Evolutionary conservation across 2,888 invertebrate species (phyloP).

Genomic region (Pollenia griseotomentosa): DNA sequence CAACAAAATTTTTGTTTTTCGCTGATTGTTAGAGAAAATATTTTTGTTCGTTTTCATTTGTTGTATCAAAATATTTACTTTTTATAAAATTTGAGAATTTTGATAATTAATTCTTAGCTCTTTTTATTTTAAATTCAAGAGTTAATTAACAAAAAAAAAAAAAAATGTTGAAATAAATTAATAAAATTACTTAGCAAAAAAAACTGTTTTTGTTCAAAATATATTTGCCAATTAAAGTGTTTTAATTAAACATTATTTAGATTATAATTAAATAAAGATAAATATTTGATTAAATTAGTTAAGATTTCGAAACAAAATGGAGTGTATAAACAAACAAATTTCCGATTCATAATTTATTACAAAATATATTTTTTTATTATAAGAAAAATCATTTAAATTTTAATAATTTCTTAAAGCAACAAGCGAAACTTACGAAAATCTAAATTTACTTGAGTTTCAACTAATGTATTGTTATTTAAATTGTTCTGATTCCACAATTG

Average conservation of each 20-base stretch:
- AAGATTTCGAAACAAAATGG: no score
- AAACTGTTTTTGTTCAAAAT: background rate
- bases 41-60: background rate
- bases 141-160: background rate
- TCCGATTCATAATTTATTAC: no score
- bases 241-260: background rate
- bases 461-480: no score
- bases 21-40: slow-evolving; percentile 12
- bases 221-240: slow-evolving; percentile 53
- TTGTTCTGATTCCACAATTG: background rate
- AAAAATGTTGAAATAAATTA: slow-evolving; percentile 21
- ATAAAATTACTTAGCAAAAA: no score
- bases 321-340: no score
- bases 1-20: slow-evolving; percentile 10
- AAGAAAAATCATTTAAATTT: no score
- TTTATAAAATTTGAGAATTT: slow-evolving; percentile 8
- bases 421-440: no score
- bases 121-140: slow-evolving; percentile 7
- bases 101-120: slow-evolving; percentile 55
- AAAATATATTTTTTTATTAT: no score
- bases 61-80: slow-evolving; percentile 10
- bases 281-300: background rate
- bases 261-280: background rate
- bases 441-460: no score
- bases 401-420: no score